phyloP scores from a whole-genome alignment of 2,888 invertebrate species.

The Polymixis lichenea region DNA sequence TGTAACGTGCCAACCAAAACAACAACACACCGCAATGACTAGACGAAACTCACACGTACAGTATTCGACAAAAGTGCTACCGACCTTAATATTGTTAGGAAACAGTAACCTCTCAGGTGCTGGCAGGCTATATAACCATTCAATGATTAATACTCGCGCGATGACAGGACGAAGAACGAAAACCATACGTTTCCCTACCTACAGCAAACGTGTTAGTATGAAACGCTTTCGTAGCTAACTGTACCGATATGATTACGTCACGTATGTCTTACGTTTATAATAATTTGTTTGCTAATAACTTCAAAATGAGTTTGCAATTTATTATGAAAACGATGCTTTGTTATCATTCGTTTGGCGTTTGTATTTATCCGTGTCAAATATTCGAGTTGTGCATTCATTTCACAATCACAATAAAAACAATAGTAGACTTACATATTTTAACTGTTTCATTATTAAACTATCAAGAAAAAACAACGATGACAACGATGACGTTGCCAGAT shows the following conservation, averaged over 20 bases:
- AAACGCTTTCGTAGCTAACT: constrained; percentile 45
- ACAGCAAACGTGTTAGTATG: constrained; percentile 47
- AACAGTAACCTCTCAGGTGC: constrained; percentile 84
- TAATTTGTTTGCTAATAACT: constrained; percentile 10
- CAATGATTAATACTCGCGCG: constrained; percentile 85
- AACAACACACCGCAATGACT: constrained; percentile 73
- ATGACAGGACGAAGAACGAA: constrained; percentile 82
- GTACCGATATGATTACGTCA: constrained; percentile 37
- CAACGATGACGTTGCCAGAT: not conserved
- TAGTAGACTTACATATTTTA: no score
- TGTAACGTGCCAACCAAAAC: constrained; percentile 53
- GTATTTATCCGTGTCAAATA: not conserved
- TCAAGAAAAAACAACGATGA: not conserved
- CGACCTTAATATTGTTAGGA: constrained; percentile 80
- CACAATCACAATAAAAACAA: not conserved
- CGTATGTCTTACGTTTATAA: constrained; percentile 7
- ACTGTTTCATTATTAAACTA: no score
- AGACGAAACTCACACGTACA: constrained; percentile 68
- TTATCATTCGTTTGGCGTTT: constrained; percentile 19
- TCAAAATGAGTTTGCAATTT: constrained; percentile 13
- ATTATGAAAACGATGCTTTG: constrained; percentile 17
- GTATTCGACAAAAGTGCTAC: constrained; percentile 78
- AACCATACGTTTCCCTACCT: constrained; percentile 74
- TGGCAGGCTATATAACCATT: constrained; percentile 80
- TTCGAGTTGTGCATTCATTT: not conserved